Conservation (phyloP, 1,140 invertebrate genomes). For the Chelonus insularis region DNA sequence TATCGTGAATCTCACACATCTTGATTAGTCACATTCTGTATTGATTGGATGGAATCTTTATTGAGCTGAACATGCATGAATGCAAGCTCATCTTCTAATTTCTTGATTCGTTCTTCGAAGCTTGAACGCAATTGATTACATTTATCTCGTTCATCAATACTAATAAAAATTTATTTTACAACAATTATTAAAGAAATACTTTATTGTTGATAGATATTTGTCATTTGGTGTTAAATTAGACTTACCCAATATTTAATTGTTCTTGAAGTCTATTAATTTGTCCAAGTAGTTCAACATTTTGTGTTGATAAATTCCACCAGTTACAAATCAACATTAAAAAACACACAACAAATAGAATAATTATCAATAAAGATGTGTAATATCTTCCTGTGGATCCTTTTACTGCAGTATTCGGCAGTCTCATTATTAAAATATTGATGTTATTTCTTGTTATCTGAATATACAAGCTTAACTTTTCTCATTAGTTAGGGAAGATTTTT, state of each 20-base stretch:
- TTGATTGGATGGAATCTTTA: conserved; percentile 34
- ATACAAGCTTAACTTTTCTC: no score
- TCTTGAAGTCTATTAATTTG: conserved; percentile 59
- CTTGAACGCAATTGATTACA: conserved; percentile 44
- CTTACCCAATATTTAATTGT: conserved; percentile 59
- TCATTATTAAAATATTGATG: no score
- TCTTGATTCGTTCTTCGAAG: conserved; percentile 43
- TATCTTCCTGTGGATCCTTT: no score
- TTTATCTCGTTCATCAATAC: conserved; percentile 55
- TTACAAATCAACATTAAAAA: conserved; percentile 56
- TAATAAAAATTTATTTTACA: conserved; percentile 32
- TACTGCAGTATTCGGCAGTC: no score
- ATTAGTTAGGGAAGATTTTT: no score
- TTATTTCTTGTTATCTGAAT: no score
- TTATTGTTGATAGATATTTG: background rate
- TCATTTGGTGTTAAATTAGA: no score
- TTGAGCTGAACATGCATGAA: conserved; percentile 45
- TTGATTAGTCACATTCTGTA: no score
- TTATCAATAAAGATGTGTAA: background rate
- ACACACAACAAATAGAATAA: conserved; percentile 31
- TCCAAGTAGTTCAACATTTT: conserved; percentile 57
- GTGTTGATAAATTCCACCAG: conserved; percentile 60
- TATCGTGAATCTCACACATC: no score
- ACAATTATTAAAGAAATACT: no score
- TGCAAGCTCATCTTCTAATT: conserved; percentile 41